Conservation (phyloP, 2,888 invertebrate species). For the Trichopria drosophilae region DNA sequence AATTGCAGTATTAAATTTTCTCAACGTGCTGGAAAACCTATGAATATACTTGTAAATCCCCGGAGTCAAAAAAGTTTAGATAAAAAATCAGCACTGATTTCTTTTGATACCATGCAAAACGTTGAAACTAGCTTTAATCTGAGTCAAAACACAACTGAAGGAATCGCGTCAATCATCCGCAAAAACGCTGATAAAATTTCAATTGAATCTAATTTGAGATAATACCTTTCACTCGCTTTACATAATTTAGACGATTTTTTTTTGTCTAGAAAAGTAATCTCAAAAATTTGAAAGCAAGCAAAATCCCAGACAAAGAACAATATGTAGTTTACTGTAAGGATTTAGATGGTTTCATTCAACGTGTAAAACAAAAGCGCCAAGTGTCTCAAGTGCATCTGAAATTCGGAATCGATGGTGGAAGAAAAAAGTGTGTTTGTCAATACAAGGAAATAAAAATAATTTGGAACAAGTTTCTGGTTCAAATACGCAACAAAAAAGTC, state of each 20-base stretch:
- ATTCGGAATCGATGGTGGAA: conserved; percentile 1
- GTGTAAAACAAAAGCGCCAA: conserved; percentile 5
- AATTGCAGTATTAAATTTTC: conserved; percentile 4
- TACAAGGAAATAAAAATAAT: conserved; percentile 4
- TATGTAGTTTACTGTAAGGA: conserved; percentile 1
- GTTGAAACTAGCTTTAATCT: conserved; percentile 5
- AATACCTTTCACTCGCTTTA: not conserved
- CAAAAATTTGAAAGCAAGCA: conserved; percentile 1
- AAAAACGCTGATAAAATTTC: conserved; percentile 7
- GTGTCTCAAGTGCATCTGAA: conserved; percentile 6
- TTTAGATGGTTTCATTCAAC: not conserved
- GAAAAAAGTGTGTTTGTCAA: conserved; percentile 17
- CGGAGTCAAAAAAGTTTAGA: conserved; percentile 2
- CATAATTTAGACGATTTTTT: conserved; percentile 3
- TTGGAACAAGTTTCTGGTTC: too few relatives aligned
- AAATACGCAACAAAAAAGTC: too few relatives aligned
- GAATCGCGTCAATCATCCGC: conserved; percentile 7
- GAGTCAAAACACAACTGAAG: conserved; percentile 6
- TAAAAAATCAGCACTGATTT: too few relatives aligned
- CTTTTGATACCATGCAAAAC: conserved; percentile 9
- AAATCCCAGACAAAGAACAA: too few relatives aligned
- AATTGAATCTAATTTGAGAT: too few relatives aligned
- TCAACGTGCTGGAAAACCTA: conserved; percentile 10
- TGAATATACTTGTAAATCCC: conserved; percentile 6
- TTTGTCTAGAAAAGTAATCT: not conserved